Percentiles rank a stretch among this genome's conserved stretches.
Conservation (phyloP, 2,113 vertebrate genomes). For the Columbina picui region DNA sequence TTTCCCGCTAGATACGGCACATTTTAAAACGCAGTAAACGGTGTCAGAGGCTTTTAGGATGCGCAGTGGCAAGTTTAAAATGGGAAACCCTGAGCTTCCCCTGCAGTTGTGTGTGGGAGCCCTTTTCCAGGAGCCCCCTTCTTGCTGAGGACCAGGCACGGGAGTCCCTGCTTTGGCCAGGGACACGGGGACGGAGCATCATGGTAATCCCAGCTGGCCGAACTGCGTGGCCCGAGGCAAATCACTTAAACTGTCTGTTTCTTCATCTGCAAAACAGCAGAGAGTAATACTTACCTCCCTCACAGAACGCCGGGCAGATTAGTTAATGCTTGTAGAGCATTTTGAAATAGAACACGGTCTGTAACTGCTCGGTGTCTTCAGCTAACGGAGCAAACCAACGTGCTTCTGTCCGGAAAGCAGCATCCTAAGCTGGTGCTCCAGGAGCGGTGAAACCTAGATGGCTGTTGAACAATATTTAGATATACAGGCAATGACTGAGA, state of each 20-base stretch:
- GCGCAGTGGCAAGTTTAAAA: not conserved
- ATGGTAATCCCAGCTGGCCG: not conserved
- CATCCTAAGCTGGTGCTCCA: not conserved
- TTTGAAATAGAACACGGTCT: not conserved
- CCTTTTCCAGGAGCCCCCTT: not conserved
- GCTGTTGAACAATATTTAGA: not conserved
- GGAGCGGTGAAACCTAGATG: not conserved
- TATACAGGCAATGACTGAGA: not conserved
- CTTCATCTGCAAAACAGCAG: conserved; percentile 48
- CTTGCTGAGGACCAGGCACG: not conserved
- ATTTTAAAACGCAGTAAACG: not conserved
- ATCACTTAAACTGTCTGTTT: conserved; percentile 36
- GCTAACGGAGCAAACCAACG: fast-evolving
- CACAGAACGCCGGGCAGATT: not conserved
- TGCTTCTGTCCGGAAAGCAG: fast-evolving
- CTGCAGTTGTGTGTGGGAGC: fast-evolving
- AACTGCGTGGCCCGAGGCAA: not conserved
- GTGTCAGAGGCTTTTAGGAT: not conserved
- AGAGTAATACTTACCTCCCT: not conserved
- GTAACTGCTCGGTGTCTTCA: not conserved
- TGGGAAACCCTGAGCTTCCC: fast-evolving
- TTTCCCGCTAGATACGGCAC: fast-evolving
- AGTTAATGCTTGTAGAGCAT: not conserved
- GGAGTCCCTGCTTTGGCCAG: not conserved
- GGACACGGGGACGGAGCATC: fast-evolving